A percentile compares a stretch with the other conserved stretches of the same genome.
phyloP scores from a whole-genome alignment of 2,888 invertebrate species.

The Nysson spinosus region DNA sequence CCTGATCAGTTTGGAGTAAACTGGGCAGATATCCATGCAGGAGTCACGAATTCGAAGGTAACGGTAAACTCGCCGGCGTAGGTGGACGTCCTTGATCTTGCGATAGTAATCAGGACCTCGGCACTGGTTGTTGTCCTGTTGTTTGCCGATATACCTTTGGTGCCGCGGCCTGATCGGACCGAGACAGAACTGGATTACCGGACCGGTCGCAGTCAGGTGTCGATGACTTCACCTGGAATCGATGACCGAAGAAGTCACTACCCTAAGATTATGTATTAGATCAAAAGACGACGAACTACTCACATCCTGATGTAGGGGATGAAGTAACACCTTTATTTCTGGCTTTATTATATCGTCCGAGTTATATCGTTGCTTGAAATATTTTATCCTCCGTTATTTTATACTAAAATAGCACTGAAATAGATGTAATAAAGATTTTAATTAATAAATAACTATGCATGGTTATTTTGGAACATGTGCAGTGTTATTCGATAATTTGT shows the following conservation, averaged over 20 bases:
- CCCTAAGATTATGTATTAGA: conserved; percentile 7
- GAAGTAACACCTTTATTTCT: no score
- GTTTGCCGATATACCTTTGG: conserved; percentile 28
- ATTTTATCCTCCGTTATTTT: no score
- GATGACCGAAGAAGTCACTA: conserved; percentile 47
- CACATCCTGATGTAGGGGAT: no score
- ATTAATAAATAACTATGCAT: no score
- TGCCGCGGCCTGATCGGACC: conserved; percentile 39
- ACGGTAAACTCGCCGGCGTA: conserved; percentile 49
- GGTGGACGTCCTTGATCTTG: conserved; percentile 59
- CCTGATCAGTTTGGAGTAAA: background rate
- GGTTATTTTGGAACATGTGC: no score
- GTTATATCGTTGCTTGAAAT: no score
- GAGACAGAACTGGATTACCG: conserved; percentile 54
- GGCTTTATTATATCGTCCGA: no score
- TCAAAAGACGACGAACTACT: no score
- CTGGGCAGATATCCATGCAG: conserved; percentile 16
- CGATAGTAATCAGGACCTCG: conserved; percentile 53
- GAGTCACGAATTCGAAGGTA: conserved; percentile 51
- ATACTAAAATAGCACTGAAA: no score
- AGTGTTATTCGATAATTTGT: no score
- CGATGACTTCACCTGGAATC: conserved; percentile 60
- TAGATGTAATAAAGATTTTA: no score
- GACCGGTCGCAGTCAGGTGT: conserved; percentile 54
- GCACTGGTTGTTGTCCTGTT: conserved; percentile 42